Evolutionary conservation across 2,797 vertebrate genomes (phyloP), one percentile per base, ranked within the genome.

Genomic region (Fratercula arctica): DNA sequence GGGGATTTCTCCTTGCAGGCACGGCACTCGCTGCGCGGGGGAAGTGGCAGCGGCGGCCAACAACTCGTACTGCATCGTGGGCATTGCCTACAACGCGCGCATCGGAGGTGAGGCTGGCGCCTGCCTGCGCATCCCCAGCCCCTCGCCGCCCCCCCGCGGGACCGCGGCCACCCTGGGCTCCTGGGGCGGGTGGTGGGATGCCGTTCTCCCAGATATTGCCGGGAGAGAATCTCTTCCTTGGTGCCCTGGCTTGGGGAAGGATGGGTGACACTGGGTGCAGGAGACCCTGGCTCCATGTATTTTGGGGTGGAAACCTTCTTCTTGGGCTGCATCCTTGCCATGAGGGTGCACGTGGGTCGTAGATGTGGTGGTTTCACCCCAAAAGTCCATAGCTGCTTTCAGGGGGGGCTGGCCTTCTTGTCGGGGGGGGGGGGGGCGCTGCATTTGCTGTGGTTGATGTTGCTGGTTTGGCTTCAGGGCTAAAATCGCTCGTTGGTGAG

Each of bases 1-100:
- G 51, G 6, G 4, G 46, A 14, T 75, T 89, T 91, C 35, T 91
- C 73, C 54, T 43, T 35, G 46, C 96, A 98, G 98, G 79, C 98
- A 98, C 0, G 98, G 98, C 35, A 98, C 98, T 26, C 98, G 98
- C 23, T 98, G 98, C 29, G 98, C 98, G 0, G 98, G 98, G 33
- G 98, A 98, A 74, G 98, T 98, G 37, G 98, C 98, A 0, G 98
- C 98, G 0, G 97, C 97, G 0, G 98, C 98, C 1, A 98, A 98
- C 96, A 98, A 98, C 85, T 98, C 98, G 0, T 98, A 98, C 93
- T 98, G 98, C 92, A 97, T 98, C 64, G 98, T 98, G 97, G 98
- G 98, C 93, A 98, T 98, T 1, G 98, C 98, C 1, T 98, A 98
- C 96, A 98, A 98, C n/a, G 98, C 98, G 0, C 98, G 96, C 74